Base-by-base conservation (phyloP, 2,888 invertebrate genomes). In the Drosophila sordidula region DNA sequence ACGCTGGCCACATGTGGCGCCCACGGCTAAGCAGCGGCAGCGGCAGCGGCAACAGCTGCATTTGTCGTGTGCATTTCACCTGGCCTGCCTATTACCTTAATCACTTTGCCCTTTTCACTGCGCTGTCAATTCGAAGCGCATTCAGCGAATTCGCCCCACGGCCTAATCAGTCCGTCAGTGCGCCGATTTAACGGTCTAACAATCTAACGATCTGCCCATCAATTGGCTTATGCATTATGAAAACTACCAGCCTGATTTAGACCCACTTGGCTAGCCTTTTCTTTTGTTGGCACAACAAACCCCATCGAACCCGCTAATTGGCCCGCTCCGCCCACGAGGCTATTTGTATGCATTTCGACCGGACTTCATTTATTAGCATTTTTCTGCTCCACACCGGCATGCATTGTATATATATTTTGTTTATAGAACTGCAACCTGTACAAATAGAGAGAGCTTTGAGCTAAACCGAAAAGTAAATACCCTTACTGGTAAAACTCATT, bases 11-110 rank as follows among this genome's bases (percentile, higher is more conserved):
- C 66, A 67, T 74, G 64, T 63, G 55, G 45, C 52, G 34, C 56
- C 47, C 42, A 14, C 11, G 11, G 56, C 26, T 38, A 49, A 61
- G 51, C 38, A 61, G 38, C 41, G 32, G 18, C 38, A 61, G 38
- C 41, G 32, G 18, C 26, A 57, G 67, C 88, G 84, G 88, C 78
- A 90, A 76, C 89, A 90, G 89, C 89, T 90, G 89, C 81, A 73
- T 66, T 76, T 89, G 89, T 78, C 89, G 81, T 76, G 70, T 88
- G 88, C 87, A 84, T 77, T 86, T 86, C 70, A 72, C 69, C 85
- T 73, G 78, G 50, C 14, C 34, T 46, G 25, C 29, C 80, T 67
- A 83, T 84, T 88, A 88, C 80, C 72, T 72, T 88, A 88, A 84
- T 88, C 78, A 78, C 89, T 86, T 80, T 84, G 84, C 69, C 89